Base-by-base conservation (phyloP, 37 sponge, comb jelly and placozoan species). In the Ianthella basta region DNA sequence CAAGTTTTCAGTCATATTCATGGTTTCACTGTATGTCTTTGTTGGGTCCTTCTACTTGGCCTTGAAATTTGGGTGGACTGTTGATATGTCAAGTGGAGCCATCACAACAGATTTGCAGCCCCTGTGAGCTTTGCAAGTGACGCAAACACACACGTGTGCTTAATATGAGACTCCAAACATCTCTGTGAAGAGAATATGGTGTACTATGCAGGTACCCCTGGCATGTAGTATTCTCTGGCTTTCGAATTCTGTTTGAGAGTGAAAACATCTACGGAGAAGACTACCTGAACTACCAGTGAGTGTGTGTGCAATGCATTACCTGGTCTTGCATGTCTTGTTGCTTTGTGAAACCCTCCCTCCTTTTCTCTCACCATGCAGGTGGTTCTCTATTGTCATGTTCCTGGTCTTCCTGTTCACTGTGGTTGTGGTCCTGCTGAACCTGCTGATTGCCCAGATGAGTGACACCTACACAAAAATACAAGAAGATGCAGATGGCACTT, bases 401-500 rank as follows among this genome's bases (percentile, higher is more conserved):
- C 86, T 85, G 10, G n/a, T 54, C 77, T 85, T 85, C 77, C 37
- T 85, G 78, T 72, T 85, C 77, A 54, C 34, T 21, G 78, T 85
- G 34, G 75, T 85, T 32, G 78, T 85, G 15, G 61, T 85, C 77
- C 77, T 85, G 34, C 78, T 85, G 23, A 85, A 85, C 78, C 33
- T 85, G 19, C 86, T 85, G 37, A 85, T 85, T 75, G 86, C 86
- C 56, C 86, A 85, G 78, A 50, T 85, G 74, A 74, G 77, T 75
- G 86, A 85, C 86, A 75, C 86, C 18, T 85, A 85, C 54, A 75
- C 70, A 30, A 85, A 85, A 55, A 78, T 85, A 30, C 86, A 85
- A 77, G 57, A 56, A 32, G 86, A 85, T 39, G 86, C 53, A 16
- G 74, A 85, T 33, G 34, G 86, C 30, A 73, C 70, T 30, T 53